A percentile compares a stretch with the other conserved stretches of the same genome.
Evolutionary conservation across 2,888 invertebrate genomes (phyloP).

Genomic region (Eurois occulta): DNA sequence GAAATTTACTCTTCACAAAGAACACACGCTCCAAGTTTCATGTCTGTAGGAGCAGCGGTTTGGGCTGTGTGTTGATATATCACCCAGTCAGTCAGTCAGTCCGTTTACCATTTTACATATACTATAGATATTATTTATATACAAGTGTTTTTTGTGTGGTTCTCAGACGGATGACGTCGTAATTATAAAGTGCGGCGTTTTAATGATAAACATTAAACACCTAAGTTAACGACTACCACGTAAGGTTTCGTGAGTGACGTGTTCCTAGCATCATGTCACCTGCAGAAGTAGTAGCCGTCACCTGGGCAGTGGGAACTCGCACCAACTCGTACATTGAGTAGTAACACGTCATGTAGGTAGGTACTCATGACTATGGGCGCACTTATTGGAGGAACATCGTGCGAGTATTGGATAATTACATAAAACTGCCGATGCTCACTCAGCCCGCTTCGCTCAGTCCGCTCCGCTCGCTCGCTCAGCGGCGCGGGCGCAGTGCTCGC

Average conservation of each 20-base stretch:
- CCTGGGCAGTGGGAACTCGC: neutral
- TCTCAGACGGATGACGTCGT: neutral
- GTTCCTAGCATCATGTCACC: neutral
- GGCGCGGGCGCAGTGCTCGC: conserved; percentile 16
- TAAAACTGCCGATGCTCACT: neutral
- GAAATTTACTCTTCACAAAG: too few species aligned
- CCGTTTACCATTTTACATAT: too few species aligned
- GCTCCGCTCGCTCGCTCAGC: conserved; percentile 3
- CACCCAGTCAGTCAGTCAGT: too few species aligned
- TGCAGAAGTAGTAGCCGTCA: neutral
- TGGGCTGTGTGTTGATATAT: too few species aligned
- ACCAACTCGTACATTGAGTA: neutral
- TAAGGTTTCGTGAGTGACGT: neutral
- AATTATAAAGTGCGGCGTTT: neutral
- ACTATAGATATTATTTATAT: neutral
- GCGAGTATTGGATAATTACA: conserved; percentile 21
- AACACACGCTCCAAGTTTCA: too few species aligned
- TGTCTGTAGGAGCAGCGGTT: too few species aligned
- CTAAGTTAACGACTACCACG: neutral
- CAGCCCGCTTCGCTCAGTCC: neutral
- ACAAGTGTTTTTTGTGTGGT: neutral
- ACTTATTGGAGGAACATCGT: neutral
- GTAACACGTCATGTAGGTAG: neutral
- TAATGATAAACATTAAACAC: neutral
- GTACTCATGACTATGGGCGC: neutral